phyloP scores from a whole-genome alignment of 2,797 vertebrate genomes.

The Trachops cirrhosus region DNA sequence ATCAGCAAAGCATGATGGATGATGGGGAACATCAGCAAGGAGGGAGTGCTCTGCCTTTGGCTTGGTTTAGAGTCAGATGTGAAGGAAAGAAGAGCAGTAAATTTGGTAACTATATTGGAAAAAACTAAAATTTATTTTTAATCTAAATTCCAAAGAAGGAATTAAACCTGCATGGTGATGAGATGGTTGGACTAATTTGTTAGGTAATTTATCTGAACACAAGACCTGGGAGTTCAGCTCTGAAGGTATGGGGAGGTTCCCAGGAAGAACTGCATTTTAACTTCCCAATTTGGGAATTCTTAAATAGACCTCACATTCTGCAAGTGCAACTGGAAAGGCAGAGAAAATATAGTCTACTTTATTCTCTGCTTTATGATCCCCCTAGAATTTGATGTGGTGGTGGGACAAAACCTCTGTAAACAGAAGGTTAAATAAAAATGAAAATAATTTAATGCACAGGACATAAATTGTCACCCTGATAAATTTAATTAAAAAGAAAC shows the following conservation, averaged over 20 bases:
- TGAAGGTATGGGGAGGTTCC: background rate
- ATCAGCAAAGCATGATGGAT: slow-evolving; percentile 48
- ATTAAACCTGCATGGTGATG: slow-evolving; percentile 40
- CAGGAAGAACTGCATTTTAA: background rate
- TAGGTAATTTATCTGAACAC: slow-evolving; percentile 34
- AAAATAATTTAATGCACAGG: slow-evolving; percentile 2
- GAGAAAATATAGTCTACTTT: background rate
- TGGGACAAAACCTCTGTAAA: background rate
- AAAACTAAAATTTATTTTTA: slow-evolving; percentile 65
- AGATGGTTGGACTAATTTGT: slow-evolving; percentile 55
- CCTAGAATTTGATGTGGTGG: slow-evolving; percentile 1
- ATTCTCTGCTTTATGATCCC: background rate
- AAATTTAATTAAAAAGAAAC: background rate
- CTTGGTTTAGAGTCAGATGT: slow-evolving; percentile 58
- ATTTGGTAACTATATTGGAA: slow-evolving; percentile 62
- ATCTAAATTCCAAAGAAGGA: slow-evolving; percentile 55
- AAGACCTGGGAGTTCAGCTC: slow-evolving; percentile 12
- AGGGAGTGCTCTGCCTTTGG: slow-evolving; percentile 41
- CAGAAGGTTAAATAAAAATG: background rate
- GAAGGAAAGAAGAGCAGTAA: slow-evolving; percentile 57
- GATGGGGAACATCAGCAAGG: slow-evolving; percentile 24
- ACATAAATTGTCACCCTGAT: background rate
- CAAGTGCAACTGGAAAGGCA: background rate
- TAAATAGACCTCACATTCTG: background rate
- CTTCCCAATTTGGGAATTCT: background rate